A percentile compares a stretch with the other conserved stretches of the same genome.
Conservation (phyloP, 2,888 invertebrate species). For the Prionchulus punctatus region DNA sequence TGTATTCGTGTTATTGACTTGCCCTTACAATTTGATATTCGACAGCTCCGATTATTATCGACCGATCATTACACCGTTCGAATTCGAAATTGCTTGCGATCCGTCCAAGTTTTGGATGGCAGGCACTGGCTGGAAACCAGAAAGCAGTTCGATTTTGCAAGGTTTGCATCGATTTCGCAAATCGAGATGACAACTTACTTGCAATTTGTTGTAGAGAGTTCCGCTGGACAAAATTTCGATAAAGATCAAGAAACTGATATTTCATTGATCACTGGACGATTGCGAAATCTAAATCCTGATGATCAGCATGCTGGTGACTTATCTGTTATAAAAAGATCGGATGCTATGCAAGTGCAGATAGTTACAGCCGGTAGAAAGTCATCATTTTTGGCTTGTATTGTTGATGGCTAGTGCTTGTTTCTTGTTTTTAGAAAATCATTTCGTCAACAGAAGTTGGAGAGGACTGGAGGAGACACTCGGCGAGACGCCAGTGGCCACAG, state of each 20-base stretch:
- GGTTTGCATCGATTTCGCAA: slow-evolving; percentile 16
- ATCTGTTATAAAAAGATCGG: slow-evolving; percentile 8
- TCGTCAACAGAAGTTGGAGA: slow-evolving; percentile 57
- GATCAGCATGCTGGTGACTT: neutral
- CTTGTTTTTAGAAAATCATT: slow-evolving; percentile 41
- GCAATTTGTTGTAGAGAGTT: no score
- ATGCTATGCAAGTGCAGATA: slow-evolving; percentile 7
- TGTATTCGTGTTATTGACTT: slow-evolving; percentile 73
- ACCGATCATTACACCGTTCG: slow-evolving; percentile 76
- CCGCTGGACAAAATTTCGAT: no score
- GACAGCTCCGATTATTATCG: slow-evolving; percentile 62
- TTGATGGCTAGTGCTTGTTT: neutral
- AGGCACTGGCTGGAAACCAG: slow-evolving; percentile 22
- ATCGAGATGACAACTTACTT: no score
- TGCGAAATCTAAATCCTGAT: neutral
- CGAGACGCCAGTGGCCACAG: slow-evolving; percentile 49
- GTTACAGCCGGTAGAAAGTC: slow-evolving; percentile 2
- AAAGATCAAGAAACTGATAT: neutral
- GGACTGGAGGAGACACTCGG: slow-evolving; percentile 68
- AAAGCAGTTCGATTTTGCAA: slow-evolving; percentile 12
- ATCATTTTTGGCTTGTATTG: neutral
- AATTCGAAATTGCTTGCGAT: slow-evolving; percentile 51
- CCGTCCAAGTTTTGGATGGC: slow-evolving; percentile 16
- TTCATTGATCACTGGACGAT: neutral
- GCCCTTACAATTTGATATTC: slow-evolving; percentile 65